Percentiles rank a stretch among this genome's conserved stretches.
Evolutionary conservation across 2,888 invertebrate genomes (phyloP).

Genomic region (Leucophora obtusa): DNA sequence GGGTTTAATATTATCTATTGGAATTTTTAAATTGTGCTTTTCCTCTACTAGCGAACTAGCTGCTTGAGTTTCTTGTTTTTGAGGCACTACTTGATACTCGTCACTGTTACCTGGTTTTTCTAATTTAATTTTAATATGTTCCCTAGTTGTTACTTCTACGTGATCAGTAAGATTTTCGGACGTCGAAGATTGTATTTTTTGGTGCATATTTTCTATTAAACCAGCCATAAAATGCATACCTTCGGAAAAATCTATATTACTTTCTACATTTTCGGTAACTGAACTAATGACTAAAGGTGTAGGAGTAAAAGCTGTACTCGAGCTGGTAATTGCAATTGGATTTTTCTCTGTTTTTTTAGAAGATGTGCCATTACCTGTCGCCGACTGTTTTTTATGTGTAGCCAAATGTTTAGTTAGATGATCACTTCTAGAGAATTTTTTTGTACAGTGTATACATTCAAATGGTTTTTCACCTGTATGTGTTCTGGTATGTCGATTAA

Average conservation of each 20-base stretch:
- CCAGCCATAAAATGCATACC: slow-evolving; percentile 71
- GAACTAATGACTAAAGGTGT: not conserved
- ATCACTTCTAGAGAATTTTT: slow-evolving; percentile 76
- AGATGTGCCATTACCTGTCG: slow-evolving; percentile 12
- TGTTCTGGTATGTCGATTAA: slow-evolving; percentile 75
- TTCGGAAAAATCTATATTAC: slow-evolving; percentile 54
- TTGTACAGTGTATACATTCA: slow-evolving; percentile 73
- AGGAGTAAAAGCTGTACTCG: not conserved
- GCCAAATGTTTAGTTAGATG: slow-evolving; percentile 76
- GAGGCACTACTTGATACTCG: slow-evolving; percentile 68
- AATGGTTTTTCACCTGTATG: slow-evolving; percentile 76
- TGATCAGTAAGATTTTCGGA: slow-evolving; percentile 40
- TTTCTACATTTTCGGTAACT: not conserved
- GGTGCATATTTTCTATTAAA: slow-evolving; percentile 13
- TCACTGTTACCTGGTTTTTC: slow-evolving; percentile 70
- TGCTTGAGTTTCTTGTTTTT: slow-evolving; percentile 40
- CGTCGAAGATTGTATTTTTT: not conserved
- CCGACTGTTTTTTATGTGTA: slow-evolving; percentile 72
- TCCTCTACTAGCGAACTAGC: not conserved
- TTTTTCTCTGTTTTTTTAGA: slow-evolving; percentile 38
- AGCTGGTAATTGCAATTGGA: not conserved
- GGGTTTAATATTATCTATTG: not conserved
- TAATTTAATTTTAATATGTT: slow-evolving; percentile 70
- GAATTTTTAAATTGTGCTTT: not conserved
- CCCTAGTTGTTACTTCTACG: not conserved